Base-by-base conservation (phyloP, 2,888 invertebrate species). In the Miltochrista miniata region DNA sequence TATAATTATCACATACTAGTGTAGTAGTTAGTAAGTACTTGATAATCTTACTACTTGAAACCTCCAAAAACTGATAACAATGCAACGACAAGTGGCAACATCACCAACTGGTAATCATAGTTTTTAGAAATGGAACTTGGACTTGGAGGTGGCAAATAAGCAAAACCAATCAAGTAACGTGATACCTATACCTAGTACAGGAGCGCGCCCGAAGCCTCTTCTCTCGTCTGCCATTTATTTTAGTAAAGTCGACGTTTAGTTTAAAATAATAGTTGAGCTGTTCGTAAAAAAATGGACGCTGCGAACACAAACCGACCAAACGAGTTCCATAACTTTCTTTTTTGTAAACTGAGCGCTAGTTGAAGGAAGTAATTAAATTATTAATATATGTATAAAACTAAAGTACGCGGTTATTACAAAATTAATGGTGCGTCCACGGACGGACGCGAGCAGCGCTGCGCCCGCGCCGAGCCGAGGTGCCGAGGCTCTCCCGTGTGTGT, bases 391-490 rank as follows among this genome's bases (percentile, higher is more conserved):
- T 24, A 35, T 44, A 35, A 44, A 44, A 44, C 13, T 44, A 44
- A 44, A 44, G 44, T 35, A 35, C 24, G 44, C 35, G 44, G 35
- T 35, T 35, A 35, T 44, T 44, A 44, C 35, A 24, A 44, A 44
- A 44, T 44, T 44, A 44, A 44, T 44, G 44, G 35, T 18, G 44
- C 44, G 35, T 44, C 44, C 44, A 44, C 24, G 7, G 35, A 24
- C 44, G 8, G 12, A 24, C 34, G 34, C 31, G 4, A 9, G 31
- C 31, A 3, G 31, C 10, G 31, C 10, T n/a, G n/a, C 31, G 31
- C 18, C 18, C 18, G 31, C 10, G 31, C 8, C 10, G 31, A 31
- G 31, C 31, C 10, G 2, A 3, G 31, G 4, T 1, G 31, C 2
- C 31, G 31, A 1, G 2, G 11, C 31, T 24, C 18, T 4, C 18